These are phyloP conservation scores for Axinella damicornis DNA, from an alignment of 37 sponge, comb jelly and placozoan species.

Conservation along the genomic window DNA sequence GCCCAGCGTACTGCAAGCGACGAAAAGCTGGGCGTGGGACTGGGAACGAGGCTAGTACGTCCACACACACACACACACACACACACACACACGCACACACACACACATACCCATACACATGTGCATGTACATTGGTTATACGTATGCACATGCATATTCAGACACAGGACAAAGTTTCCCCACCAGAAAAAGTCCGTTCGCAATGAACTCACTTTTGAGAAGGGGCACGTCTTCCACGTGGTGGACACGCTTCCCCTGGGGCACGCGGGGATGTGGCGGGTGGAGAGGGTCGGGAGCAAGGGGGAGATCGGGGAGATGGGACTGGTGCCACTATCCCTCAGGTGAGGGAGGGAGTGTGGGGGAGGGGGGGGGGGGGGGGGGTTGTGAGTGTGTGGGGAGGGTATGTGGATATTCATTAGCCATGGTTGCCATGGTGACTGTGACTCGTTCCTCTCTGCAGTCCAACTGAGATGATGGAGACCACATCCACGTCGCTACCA, in stretches of 20 bases:
- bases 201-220: constrained; percentile 23
- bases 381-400: not conserved
- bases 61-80: too few species aligned
- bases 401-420: not conserved
- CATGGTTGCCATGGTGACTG: not conserved
- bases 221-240: constrained; percentile 50
- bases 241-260: constrained; percentile 24
- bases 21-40: too few species aligned
- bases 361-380: not conserved
- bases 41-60: too few species aligned
- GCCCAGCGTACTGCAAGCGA: too few species aligned
- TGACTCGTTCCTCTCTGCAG: not conserved
- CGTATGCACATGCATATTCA: not conserved
- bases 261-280: not conserved
- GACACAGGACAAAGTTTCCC: not conserved
- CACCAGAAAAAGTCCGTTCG: not conserved
- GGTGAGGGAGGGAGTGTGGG: not conserved
- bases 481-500: too few species aligned
- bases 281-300: constrained; percentile 12
- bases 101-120: too few species aligned
- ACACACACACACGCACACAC: too few species aligned
- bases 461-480: not conserved
- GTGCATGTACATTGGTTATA: too few species aligned
- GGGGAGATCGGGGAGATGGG: constrained; percentile 7
- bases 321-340: not conserved